A percentile compares a stretch with the other conserved stretches of the same genome.
These are phyloP conservation scores for Psammodynastes pulverulentus DNA, from an alignment of 2,113 vertebrate species.

Conservation along the genomic window DNA sequence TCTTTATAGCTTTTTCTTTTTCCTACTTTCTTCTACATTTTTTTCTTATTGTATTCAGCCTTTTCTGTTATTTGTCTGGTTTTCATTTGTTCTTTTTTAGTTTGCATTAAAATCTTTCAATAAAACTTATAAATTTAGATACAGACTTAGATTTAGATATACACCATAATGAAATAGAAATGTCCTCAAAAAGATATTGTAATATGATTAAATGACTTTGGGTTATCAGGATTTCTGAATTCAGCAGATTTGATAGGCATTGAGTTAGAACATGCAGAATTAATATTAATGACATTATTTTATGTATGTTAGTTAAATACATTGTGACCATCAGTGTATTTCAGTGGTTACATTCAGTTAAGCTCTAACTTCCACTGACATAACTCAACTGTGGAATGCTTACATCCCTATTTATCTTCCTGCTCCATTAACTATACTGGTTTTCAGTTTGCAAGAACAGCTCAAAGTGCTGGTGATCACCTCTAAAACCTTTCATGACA, in stretches of 20 bases:
- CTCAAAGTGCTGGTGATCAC: neutral
- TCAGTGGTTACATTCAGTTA: neutral
- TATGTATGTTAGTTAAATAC: neutral
- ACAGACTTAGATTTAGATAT: no score
- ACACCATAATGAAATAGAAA: constrained; percentile 2
- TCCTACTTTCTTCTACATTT: no score
- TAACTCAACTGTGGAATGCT: neutral
- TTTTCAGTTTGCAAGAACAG: neutral
- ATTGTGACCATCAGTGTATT: no score
- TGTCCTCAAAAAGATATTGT: constrained; percentile 20
- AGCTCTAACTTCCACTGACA: neutral
- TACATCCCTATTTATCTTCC: neutral
- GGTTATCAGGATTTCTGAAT: constrained; percentile 55
- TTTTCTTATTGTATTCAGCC: no score
- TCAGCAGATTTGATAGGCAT: constrained; percentile 40
- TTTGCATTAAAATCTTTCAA: no score
- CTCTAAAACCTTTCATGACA: neutral
- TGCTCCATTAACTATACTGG: neutral
- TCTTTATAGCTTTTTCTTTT: no score
- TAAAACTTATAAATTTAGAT: no score
- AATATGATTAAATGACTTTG: constrained; percentile 42
- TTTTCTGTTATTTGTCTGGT: no score
- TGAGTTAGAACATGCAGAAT: neutral
- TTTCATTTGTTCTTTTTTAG: no score
- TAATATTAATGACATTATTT: neutral